Percentiles rank a stretch among this genome's conserved stretches.
Conservation (phyloP, 2,888 invertebrate species). For the Rhaphigaster nebulosa region DNA sequence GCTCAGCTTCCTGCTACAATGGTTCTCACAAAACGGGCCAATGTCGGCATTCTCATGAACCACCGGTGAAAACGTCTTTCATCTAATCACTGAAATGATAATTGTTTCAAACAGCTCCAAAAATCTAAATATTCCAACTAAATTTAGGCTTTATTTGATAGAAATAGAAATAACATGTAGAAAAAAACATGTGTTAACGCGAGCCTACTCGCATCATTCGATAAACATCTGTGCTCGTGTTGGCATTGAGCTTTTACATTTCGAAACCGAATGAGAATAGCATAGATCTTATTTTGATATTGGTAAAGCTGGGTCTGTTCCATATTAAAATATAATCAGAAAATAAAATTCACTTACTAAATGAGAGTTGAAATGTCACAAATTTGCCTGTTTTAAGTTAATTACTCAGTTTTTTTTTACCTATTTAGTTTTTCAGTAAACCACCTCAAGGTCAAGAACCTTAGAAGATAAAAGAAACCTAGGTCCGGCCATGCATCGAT, state of each 20-base stretch:
- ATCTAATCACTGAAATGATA: conserved; percentile 1
- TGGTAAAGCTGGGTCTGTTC: neutral
- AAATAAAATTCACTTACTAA: neutral
- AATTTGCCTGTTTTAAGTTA: neutral
- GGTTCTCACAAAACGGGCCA: neutral
- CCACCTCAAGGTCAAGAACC: too few relatives aligned
- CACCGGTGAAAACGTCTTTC: neutral
- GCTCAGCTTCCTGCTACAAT: neutral
- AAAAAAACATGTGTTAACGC: conserved; percentile 21
- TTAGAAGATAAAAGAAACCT: neutral
- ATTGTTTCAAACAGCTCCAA: conserved; percentile 5
- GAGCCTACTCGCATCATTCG: neutral
- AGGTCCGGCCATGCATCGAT: too few relatives aligned
- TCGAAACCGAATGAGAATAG: neutral
- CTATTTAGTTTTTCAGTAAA: neutral
- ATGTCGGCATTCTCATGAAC: conserved; percentile 7
- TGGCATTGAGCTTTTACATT: neutral
- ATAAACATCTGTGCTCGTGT: neutral
- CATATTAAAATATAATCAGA: neutral
- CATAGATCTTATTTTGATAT: neutral
- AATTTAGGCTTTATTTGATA: conserved; percentile 36
- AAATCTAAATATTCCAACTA: neutral
- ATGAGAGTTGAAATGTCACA: neutral
- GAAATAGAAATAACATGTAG: conserved; percentile 31
- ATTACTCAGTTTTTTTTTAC: neutral